A percentile compares a stretch with the other conserved stretches of the same genome.
Evolutionary conservation across 1,140 invertebrate species (phyloP).

Genomic region (Drosophila trapezifrons): DNA sequence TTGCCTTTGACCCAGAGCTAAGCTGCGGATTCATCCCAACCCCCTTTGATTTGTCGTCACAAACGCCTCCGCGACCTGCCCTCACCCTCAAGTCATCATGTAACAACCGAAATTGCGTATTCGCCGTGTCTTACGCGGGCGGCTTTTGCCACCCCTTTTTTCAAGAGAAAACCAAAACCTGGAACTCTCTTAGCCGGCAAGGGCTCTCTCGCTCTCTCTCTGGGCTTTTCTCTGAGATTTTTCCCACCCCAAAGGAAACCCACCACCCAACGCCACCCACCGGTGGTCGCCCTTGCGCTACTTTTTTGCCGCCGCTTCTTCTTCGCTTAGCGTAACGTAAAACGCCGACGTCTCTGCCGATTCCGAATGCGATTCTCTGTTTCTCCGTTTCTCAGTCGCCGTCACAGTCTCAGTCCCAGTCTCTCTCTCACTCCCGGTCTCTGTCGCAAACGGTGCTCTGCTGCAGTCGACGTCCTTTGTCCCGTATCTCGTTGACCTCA

Average conservation of each 20-base stretch:
- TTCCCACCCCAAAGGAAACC: conserved; percentile 4
- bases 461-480: conserved; percentile 52
- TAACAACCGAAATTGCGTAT: conserved; percentile 59
- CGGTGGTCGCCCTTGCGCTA: conserved; percentile 77
- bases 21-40: conserved; percentile 10
- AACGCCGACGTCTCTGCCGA: conserved; percentile 46
- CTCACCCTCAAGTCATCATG: conserved; percentile 51
- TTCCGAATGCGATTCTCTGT: conserved; percentile 14
- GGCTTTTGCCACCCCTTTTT: conserved; percentile 16
- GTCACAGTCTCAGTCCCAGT: neutral
- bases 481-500: conserved; percentile 83
- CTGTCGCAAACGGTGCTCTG: conserved; percentile 17
- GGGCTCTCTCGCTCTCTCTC: conserved; percentile 12
- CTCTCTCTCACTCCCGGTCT: neutral
- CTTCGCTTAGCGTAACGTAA: conserved; percentile 68
- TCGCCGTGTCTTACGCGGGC: conserved; percentile 30
- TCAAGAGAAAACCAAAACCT: neutral
- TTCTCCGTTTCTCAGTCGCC: conserved; percentile 20
- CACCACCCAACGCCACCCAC: conserved; percentile 57
- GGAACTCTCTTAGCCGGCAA: conserved; percentile 43
- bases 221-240: conserved; percentile 1
- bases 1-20: conserved; percentile 29
- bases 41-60: conserved; percentile 13
- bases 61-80: conserved; percentile 31
- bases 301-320: conserved; percentile 52